These are phyloP conservation scores for Anisognathus igniventris DNA, from an alignment of 2,797 vertebrate genomes.

Conservation along the genomic window DNA sequence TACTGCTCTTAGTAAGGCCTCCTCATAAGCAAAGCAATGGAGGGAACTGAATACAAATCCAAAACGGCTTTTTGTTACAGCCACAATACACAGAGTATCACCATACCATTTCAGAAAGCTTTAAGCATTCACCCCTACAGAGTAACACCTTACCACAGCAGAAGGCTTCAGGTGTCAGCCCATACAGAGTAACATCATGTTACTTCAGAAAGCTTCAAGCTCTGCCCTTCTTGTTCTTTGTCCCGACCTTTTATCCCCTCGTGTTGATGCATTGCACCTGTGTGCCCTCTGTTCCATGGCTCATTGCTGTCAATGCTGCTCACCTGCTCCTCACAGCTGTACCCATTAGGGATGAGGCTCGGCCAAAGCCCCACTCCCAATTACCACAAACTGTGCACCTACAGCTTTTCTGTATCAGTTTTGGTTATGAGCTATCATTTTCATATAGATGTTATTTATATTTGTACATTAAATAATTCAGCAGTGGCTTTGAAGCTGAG, in stretches of 20 bases:
- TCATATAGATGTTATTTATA: neutral
- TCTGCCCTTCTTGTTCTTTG: neutral
- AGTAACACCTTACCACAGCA: neutral
- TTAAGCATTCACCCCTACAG: neutral
- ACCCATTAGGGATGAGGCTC: neutral
- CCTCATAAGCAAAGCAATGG: neutral
- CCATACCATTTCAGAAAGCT: neutral
- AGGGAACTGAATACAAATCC: neutral
- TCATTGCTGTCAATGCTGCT: neutral
- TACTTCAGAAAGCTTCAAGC: neutral
- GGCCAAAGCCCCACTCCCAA: neutral
- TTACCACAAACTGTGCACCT: neutral
- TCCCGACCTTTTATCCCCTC: neutral
- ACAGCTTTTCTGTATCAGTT: neutral
- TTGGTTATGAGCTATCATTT: neutral
- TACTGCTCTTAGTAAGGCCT: neutral
- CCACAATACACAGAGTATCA: neutral
- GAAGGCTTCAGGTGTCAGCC: neutral
- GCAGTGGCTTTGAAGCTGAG: neutral
- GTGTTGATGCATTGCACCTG: rapidly evolving
- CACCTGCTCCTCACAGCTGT: neutral
- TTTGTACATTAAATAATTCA: neutral
- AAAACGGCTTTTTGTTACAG: neutral
- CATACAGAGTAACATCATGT: neutral
- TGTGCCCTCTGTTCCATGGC: neutral